These are phyloP conservation scores for Alectoris magna DNA, from an alignment of 2,797 vertebrate species.

Conservation along the genomic window DNA sequence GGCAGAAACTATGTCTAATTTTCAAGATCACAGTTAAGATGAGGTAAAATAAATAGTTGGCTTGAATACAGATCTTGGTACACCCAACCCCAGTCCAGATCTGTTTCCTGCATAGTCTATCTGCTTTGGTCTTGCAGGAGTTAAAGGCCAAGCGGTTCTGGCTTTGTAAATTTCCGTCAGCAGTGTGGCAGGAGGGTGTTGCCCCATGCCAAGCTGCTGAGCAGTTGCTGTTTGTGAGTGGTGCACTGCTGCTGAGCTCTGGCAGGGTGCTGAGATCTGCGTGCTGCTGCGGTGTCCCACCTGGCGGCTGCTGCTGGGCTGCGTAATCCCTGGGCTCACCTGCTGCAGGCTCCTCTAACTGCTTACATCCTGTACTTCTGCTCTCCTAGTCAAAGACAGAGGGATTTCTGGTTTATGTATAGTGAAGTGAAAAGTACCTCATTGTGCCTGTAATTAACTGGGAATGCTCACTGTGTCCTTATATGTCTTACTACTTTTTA, in stretches of 20 bases:
- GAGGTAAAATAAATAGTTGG: background rate
- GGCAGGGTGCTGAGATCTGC: background rate
- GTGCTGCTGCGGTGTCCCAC: background rate
- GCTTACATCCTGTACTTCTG: background rate
- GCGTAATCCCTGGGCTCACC: background rate
- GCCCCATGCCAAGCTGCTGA: background rate
- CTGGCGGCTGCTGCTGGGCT: background rate
- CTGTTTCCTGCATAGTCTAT: background rate
- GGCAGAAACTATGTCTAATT: background rate
- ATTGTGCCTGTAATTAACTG: background rate
- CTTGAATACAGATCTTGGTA: background rate
- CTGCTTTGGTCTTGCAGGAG: background rate
- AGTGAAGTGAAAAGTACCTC: background rate
- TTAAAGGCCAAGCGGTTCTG: background rate
- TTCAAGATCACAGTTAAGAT: background rate
- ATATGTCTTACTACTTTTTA: background rate
- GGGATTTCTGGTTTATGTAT: background rate
- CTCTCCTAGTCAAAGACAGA: background rate
- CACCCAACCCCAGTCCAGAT: fast-evolving
- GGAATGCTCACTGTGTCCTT: background rate
- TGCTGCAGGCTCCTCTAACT: background rate
- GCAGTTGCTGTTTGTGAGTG: background rate
- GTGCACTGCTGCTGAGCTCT: background rate
- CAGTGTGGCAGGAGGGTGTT: background rate
- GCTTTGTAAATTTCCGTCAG: background rate